A percentile compares a stretch with the other conserved stretches of the same genome.
These are phyloP conservation scores for Lithophane semibrunnea DNA, from an alignment of 2,888 invertebrate species.

Conservation along the genomic window DNA sequence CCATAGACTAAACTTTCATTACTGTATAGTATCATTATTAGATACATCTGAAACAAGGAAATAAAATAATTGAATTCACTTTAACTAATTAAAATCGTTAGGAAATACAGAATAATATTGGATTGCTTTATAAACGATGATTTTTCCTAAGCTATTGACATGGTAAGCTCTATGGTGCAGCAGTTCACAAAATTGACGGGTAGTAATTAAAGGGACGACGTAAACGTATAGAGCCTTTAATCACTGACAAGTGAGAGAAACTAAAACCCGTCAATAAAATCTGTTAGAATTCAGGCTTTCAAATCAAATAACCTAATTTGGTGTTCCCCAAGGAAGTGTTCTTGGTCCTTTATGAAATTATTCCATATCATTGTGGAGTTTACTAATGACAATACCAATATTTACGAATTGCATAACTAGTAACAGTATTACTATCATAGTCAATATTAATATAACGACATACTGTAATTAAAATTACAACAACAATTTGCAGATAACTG, in stretches of 20 bases:
- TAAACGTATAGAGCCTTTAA: not conserved
- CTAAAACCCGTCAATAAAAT: not conserved
- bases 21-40: conserved; percentile 73
- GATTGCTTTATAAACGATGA: not conserved
- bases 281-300: not conserved
- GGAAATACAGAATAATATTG: not conserved
- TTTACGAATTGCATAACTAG: not conserved
- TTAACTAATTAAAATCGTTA: not conserved
- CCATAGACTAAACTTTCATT: conserved; percentile 63
- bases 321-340: conserved; percentile 1
- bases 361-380: not conserved
- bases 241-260: not conserved
- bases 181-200: not conserved
- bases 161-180: not conserved
- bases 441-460: conserved; percentile 14
- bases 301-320: not conserved
- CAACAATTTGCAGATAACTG: conserved; percentile 11
- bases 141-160: not conserved
- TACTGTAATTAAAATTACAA: conserved; percentile 2
- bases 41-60: conserved; percentile 77
- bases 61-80: conserved; percentile 3
- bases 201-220: not conserved
- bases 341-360: not conserved
- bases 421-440: not conserved
- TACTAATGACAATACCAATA: not conserved